These are phyloP conservation scores for Cataglyphis albicans DNA, from an alignment of 2,888 invertebrate genomes.

Conservation along the genomic window DNA sequence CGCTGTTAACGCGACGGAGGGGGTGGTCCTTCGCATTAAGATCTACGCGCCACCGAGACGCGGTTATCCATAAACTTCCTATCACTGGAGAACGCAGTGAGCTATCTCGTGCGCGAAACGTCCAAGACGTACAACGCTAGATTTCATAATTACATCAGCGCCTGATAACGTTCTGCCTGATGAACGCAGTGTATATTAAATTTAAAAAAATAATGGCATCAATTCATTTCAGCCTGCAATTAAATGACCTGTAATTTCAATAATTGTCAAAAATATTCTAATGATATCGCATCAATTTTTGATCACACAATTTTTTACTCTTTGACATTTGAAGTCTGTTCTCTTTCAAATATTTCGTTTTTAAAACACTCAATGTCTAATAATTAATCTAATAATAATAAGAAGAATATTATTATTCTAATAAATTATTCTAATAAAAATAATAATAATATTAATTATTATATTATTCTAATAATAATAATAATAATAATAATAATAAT, in stretches of 20 bases:
- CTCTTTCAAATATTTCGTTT: neutral
- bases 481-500: no score
- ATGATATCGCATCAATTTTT: neutral
- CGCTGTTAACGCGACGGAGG: slow-evolving; percentile 65
- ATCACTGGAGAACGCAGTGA: slow-evolving; percentile 1
- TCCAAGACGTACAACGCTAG: slow-evolving; percentile 22
- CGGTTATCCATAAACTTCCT: slow-evolving; percentile 49
- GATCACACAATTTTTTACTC: neutral
- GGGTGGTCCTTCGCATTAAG: slow-evolving; percentile 71
- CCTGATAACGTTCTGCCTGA: neutral
- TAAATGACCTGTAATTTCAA: neutral
- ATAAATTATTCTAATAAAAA: no score
- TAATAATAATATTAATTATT: no score
- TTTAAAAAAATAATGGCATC: neutral
- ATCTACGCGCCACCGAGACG: slow-evolving; percentile 67
- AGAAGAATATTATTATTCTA: no score
- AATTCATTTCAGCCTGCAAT: neutral
- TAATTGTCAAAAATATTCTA: neutral
- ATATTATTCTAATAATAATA: no score
- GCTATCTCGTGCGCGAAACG: slow-evolving; percentile 31
- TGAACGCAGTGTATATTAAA: neutral
- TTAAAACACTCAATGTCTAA: neutral
- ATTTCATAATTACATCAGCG: slow-evolving; percentile 18
- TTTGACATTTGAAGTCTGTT: neutral
- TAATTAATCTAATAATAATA: no score